Evolutionary conservation across 1,140 invertebrate species (phyloP), one percentile per base, ranked within the genome.

Genomic region (Caenorhabditis remanei): DNA sequence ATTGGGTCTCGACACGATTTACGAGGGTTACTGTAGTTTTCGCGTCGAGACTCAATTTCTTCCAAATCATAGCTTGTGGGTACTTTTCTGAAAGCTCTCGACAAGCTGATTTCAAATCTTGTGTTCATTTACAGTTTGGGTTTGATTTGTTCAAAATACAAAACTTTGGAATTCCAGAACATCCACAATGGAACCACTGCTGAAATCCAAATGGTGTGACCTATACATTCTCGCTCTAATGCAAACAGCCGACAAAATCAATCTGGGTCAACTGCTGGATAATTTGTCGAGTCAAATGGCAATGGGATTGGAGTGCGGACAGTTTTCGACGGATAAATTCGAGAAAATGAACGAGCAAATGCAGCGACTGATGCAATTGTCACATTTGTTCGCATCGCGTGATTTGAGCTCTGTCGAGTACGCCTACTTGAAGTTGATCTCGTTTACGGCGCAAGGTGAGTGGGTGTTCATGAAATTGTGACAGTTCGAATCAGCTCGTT

Each of bases 121-220:
- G 6, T 19, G 8, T 14, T 11, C 2, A 32, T 32, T 32, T 32
- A 1, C 32, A 32, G 2, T 32, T 32, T 32, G 2, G 32, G 2
- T 32, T 16, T 1, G 9, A 6, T 14, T 8, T 3, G 5, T 8
- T 53, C 16, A 11, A 8, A 6, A 53, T 3, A 53, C 2, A 53
- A 53, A 53, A 3, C 9, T 53, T 0, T 53, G 16, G 11, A 53
- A 11, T 84, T 90, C 88, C 93, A 97, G 97, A 87, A 94, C 95
- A 85, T 82, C 87, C 11, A 94, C 95, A 75, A 96, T 98, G 94
- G 95, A 96, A 86, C 94, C 95, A 8, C 93, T 99, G 56, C 94
- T 98, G 53, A 95, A 96, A 91, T 95, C 95, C 87, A 96, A 95
- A 90, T 99, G 98, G 98, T 95, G 96, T 91, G 96, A 98, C 92